These are phyloP conservation scores for Sphyrna mokarran DNA, from an alignment of 2,113 vertebrate genomes.

Conservation along the genomic window DNA sequence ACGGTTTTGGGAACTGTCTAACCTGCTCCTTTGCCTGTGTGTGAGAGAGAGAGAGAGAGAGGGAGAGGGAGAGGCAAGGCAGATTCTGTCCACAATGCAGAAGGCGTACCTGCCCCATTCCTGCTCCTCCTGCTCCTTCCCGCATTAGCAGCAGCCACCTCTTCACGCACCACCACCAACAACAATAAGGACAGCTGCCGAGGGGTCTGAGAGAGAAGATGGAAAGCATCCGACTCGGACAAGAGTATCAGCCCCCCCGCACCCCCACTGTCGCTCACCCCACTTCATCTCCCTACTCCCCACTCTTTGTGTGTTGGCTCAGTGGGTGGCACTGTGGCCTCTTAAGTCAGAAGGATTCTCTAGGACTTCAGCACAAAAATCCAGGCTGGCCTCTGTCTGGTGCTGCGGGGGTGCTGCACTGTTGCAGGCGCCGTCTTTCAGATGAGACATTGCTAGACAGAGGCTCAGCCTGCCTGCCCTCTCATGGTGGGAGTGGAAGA, in stretches of 20 bases:
- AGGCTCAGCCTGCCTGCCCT: too few species aligned
- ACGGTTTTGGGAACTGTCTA: slow-evolving; percentile 89
- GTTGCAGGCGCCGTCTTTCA: not conserved
- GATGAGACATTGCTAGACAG: too few species aligned
- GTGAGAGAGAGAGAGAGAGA: slow-evolving; percentile 47
- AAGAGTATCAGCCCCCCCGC: slow-evolving; percentile 71
- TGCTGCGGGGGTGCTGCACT: not conserved
- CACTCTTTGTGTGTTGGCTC: too few species aligned
- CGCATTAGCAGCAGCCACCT: not conserved
- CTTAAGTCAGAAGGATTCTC: too few species aligned
- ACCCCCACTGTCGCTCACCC: too few species aligned
- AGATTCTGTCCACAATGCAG: slow-evolving; percentile 84
- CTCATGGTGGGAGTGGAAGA: not conserved
- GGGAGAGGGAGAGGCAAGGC: slow-evolving; percentile 58
- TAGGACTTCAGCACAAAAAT: too few species aligned
- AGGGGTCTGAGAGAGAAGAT: slow-evolving; percentile 88
- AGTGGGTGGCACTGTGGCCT: slow-evolving; percentile 45
- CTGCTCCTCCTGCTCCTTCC: not conserved
- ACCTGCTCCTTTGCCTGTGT: slow-evolving; percentile 71
- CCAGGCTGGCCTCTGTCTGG: too few species aligned
- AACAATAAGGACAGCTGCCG: slow-evolving; percentile 77
- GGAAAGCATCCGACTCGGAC: slow-evolving; percentile 90
- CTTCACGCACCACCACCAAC: slow-evolving; percentile 52
- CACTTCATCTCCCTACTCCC: too few species aligned
- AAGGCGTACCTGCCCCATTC: slow-evolving; percentile 69